Percentiles rank a stretch among this genome's conserved stretches.
Evolutionary conservation across 2,797 vertebrate species (phyloP).

Genomic region (Chelonia mydas): DNA sequence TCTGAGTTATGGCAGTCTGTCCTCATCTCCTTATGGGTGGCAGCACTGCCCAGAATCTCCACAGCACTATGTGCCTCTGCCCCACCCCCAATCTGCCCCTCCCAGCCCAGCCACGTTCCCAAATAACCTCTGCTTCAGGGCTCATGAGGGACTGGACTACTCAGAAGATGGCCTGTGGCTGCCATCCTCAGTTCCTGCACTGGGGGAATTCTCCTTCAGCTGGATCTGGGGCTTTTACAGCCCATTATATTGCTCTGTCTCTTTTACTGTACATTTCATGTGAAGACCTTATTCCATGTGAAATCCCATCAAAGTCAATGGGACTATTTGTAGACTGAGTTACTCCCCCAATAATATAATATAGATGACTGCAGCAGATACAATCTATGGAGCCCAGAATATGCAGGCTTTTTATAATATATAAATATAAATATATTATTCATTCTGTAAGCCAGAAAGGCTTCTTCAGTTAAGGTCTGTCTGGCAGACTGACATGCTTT

Average conservation of each 20-base stretch:
- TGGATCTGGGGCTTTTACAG: not conserved
- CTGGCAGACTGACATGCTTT: not conserved
- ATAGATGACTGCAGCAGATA: not conserved
- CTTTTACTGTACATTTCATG: not conserved
- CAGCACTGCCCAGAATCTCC: not conserved
- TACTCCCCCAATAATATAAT: not conserved
- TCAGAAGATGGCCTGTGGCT: not conserved
- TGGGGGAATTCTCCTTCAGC: not conserved
- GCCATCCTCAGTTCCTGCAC: not conserved
- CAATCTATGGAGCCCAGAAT: not conserved
- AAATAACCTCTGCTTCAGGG: not conserved
- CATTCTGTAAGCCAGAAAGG: not conserved
- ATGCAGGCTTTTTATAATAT: not conserved
- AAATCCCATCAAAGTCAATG: not conserved
- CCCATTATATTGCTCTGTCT: not conserved
- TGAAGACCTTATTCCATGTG: not conserved
- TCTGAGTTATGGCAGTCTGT: not conserved
- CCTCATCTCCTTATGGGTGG: fast-evolving
- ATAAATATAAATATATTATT: not conserved
- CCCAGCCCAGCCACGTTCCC: not conserved
- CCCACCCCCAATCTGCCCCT: not conserved
- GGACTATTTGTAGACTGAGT: not conserved
- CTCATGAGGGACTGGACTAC: not conserved
- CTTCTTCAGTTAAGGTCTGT: not conserved
- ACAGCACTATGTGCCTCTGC: not conserved